Evolutionary conservation across 1,140 invertebrate species (phyloP).

Genomic region (Ceratoteleas bidentatus): DNA sequence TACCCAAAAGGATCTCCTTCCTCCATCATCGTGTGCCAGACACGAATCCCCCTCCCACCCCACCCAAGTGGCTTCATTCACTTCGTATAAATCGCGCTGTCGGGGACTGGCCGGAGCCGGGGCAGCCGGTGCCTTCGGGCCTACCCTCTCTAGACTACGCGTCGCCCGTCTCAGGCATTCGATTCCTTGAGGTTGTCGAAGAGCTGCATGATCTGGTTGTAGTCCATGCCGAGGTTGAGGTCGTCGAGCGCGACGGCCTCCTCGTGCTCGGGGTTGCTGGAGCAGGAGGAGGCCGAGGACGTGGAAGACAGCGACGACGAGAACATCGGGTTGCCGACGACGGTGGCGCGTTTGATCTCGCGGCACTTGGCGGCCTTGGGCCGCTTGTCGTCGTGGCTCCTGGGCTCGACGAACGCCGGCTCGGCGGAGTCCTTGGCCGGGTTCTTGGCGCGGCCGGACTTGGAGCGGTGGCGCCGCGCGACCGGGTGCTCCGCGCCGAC

Average conservation of each 20-base stretch:
- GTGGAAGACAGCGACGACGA: slow-evolving; percentile 79
- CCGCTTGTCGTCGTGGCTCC: slow-evolving; percentile 61
- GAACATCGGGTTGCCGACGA: slow-evolving; percentile 94
- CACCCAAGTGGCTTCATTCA: no score
- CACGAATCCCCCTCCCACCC: no score
- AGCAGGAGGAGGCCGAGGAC: slow-evolving; percentile 71
- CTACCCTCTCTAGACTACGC: slow-evolving; percentile 43
- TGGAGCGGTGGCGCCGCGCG: slow-evolving; percentile 53
- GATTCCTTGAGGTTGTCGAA: slow-evolving; percentile 96
- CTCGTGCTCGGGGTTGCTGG: slow-evolving; percentile 72
- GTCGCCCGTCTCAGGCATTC: slow-evolving; percentile 76
- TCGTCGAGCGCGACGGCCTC: slow-evolving; percentile 87
- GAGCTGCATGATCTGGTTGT: slow-evolving; percentile 98
- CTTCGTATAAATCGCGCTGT: slow-evolving; percentile 41
- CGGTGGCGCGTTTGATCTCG: slow-evolving; percentile 90
- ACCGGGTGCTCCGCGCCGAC: slow-evolving; percentile 70
- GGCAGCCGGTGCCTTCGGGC: not conserved
- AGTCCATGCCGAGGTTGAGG: slow-evolving; percentile 94
- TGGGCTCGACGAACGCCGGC: slow-evolving; percentile 74
- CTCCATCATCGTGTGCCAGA: no score
- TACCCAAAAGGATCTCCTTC: no score
- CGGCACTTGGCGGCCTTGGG: slow-evolving; percentile 72
- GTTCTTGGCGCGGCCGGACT: slow-evolving; percentile 54
- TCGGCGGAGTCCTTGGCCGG: slow-evolving; percentile 30
- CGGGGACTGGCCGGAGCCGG: slow-evolving; percentile 23